These are phyloP conservation scores for Aptenodytes forsteri DNA, from an alignment of 2,113 vertebrate genomes.

Conservation along the genomic window DNA sequence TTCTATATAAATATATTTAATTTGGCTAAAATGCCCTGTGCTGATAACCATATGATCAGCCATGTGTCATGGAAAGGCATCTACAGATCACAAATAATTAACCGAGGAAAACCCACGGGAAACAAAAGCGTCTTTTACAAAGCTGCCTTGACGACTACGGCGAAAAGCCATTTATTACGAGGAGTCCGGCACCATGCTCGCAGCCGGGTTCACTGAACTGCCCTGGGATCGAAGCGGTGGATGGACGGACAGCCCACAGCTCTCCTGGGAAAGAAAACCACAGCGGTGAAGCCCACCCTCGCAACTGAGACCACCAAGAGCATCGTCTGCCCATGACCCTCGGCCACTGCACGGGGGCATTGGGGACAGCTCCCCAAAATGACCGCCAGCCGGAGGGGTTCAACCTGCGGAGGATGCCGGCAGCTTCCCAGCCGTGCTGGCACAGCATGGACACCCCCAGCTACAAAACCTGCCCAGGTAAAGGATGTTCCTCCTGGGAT, in stretches of 20 bases:
- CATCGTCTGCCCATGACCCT: accelerated
- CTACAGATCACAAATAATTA: conserved; percentile 69
- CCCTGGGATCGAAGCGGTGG: background rate
- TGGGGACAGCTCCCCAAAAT: background rate
- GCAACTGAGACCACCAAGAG: accelerated
- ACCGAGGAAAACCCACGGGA: conserved; percentile 46
- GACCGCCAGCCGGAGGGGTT: accelerated
- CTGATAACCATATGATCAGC: conserved; percentile 34
- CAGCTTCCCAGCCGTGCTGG: accelerated
- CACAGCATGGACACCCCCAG: background rate
- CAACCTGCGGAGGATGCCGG: background rate
- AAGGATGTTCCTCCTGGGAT: background rate
- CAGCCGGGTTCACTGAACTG: background rate
- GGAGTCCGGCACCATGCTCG: background rate
- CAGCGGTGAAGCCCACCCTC: background rate
- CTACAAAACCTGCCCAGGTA: background rate
- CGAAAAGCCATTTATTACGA: background rate
- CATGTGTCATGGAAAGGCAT: conserved; percentile 53
- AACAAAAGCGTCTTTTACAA: conserved; percentile 56
- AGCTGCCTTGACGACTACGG: background rate
- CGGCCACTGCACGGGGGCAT: accelerated
- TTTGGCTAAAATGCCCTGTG: background rate
- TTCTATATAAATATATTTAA: conserved; percentile 36
- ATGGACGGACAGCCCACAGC: background rate
- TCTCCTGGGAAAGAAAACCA: background rate